phyloP scores from a whole-genome alignment of 2,888 invertebrate species.

The Mystacides longicornis region DNA sequence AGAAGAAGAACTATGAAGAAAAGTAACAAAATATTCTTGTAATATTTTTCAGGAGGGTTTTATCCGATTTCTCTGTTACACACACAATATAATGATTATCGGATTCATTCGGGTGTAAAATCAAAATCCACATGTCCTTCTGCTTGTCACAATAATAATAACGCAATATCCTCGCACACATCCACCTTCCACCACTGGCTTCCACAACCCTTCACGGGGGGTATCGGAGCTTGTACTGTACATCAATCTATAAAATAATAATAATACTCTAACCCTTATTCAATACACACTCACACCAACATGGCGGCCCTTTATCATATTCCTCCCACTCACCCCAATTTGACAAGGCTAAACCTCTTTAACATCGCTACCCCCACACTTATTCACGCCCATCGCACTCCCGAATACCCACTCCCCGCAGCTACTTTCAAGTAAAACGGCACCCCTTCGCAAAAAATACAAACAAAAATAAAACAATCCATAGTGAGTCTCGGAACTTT shows the following conservation, averaged over 20 bases:
- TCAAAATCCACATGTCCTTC: constrained; percentile 17
- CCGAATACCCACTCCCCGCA: neutral
- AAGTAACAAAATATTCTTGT: too few species aligned
- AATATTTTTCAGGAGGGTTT: too few species aligned
- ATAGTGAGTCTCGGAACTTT: too few species aligned
- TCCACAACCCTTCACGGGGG: constrained; percentile 11
- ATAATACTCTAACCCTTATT: constrained; percentile 19
- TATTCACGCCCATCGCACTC: constrained; percentile 20
- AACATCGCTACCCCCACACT: constrained; percentile 14
- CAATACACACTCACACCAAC: constrained; percentile 19
- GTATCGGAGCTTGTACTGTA: constrained; percentile 20
- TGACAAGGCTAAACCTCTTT: constrained; percentile 1
- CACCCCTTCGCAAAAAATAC: constrained; percentile 1
- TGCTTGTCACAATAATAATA: constrained; percentile 17
- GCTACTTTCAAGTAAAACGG: constrained; percentile 1
- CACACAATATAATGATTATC: constrained; percentile 13
- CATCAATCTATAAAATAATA: constrained; percentile 22
- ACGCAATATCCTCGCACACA: neutral
- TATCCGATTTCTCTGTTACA: too few species aligned
- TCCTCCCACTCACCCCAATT: constrained; percentile 14
- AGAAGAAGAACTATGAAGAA: too few species aligned
- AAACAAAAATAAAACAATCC: too few species aligned
- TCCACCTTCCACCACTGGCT: too few species aligned
- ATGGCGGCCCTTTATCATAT: constrained; percentile 15
- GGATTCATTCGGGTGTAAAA: constrained; percentile 6